phyloP scores from a whole-genome alignment of 1,140 invertebrate genomes.

The Kradibia gibbosae region DNA sequence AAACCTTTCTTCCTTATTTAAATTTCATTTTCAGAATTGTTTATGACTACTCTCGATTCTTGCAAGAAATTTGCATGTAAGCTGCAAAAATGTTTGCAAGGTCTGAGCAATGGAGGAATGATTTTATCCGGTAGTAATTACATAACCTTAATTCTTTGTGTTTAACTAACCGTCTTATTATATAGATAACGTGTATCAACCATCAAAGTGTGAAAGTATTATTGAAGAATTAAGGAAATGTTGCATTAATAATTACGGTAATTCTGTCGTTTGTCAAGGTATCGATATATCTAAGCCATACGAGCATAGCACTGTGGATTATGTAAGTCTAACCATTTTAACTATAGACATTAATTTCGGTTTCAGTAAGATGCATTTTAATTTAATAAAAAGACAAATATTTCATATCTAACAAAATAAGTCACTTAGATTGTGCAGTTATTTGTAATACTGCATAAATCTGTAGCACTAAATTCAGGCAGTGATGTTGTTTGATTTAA shows the following conservation, averaged over 20 bases:
- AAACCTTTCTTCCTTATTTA: neutral
- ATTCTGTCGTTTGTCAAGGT: constrained; percentile 78
- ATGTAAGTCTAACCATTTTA: too few species aligned
- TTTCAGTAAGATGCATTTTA: too few species aligned
- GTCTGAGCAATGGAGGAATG: constrained; percentile 65
- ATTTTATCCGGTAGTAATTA: neutral
- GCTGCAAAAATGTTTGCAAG: constrained; percentile 83
- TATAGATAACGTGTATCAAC: constrained; percentile 80
- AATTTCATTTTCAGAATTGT: neutral
- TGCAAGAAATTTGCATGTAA: constrained; percentile 84
- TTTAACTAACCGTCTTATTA: constrained; percentile 54
- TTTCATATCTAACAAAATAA: too few species aligned
- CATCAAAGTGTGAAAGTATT: constrained; percentile 74
- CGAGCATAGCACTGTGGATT: constrained; percentile 69
- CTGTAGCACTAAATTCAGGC: too few species aligned
- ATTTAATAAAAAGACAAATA: too few species aligned
- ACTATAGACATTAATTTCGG: too few species aligned
- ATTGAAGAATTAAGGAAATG: constrained; percentile 79
- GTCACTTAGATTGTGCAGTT: too few species aligned
- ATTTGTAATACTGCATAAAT: too few species aligned
- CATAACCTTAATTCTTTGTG: constrained; percentile 40
- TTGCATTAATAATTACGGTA: constrained; percentile 75
- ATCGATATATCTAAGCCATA: constrained; percentile 75
- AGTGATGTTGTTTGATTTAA: neutral
- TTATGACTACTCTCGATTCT: constrained; percentile 75